Percentiles rank a stretch among this genome's conserved stretches.
These are phyloP conservation scores for Gila robusta DNA, from an alignment of 2,797 vertebrate species.

Conservation along the genomic window DNA sequence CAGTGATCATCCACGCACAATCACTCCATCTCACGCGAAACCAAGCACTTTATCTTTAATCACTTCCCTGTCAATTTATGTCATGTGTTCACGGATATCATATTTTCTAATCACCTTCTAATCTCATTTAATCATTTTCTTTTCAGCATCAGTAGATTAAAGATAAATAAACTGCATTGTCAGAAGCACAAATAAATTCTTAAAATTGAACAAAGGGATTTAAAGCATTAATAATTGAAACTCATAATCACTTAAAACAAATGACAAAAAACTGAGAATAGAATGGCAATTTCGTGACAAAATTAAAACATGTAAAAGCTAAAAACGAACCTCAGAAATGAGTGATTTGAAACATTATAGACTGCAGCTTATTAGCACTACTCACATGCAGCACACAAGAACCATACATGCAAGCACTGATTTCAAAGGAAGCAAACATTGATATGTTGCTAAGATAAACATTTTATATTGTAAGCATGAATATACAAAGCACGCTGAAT, in stretches of 20 bases:
- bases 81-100: not conserved
- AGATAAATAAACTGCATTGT: slow-evolving; percentile 11
- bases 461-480: not conserved
- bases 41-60: slow-evolving; percentile 33
- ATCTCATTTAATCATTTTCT: not conserved
- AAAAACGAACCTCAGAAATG: not conserved
- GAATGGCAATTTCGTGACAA: not conserved
- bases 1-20: not conserved
- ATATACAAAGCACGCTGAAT: not conserved
- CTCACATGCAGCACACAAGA: not conserved
- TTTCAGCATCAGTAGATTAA: slow-evolving; percentile 17
- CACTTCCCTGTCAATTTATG: slow-evolving; percentile 26
- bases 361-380: not conserved
- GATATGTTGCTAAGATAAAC: not conserved
- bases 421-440: not conserved
- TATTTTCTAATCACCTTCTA: slow-evolving; percentile 20
- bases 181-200: not conserved
- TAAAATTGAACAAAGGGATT: not conserved
- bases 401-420: not conserved
- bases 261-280: not conserved
- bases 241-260: not conserved
- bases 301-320: not conserved
- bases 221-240: slow-evolving; percentile 2
- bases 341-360: not conserved
- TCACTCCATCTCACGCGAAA: slow-evolving; percentile 12